Conservation (phyloP, 1,140 invertebrate genomes). For the Ceratitis capitata region DNA sequence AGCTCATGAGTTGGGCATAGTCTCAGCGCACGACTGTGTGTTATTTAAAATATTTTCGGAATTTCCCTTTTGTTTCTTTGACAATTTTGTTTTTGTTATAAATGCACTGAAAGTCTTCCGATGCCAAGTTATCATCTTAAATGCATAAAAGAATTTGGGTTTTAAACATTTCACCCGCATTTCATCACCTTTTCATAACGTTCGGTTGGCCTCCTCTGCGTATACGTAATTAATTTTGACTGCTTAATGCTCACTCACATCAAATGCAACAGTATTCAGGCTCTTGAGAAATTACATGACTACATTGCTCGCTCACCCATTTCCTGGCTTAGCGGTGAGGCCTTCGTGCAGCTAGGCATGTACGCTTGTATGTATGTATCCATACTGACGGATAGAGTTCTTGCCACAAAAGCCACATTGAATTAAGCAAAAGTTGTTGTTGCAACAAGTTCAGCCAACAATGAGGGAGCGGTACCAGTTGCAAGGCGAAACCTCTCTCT, state of each 20-base stretch:
- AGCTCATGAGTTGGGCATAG: background rate
- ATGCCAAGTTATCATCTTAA: background rate
- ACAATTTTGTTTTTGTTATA: background rate
- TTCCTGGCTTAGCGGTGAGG: background rate
- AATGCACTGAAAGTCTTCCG: background rate
- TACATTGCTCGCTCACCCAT: background rate
- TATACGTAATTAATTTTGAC: constrained; percentile 26
- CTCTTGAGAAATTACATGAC: background rate
- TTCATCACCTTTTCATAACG: too few relatives aligned
- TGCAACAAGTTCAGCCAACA: background rate
- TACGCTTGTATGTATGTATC: too few relatives aligned
- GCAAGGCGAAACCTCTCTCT: too few relatives aligned
- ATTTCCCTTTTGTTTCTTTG: too few relatives aligned
- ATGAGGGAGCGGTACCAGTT: too few relatives aligned
- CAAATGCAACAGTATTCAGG: background rate
- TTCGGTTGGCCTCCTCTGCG: background rate
- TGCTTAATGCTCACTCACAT: background rate
- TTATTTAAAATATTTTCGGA: background rate
- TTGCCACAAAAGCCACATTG: constrained; percentile 22
- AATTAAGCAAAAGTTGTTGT: background rate
- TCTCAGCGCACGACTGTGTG: background rate
- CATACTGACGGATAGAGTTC: background rate
- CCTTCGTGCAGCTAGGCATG: background rate
- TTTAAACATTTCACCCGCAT: too few relatives aligned
- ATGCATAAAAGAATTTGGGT: too few relatives aligned